Percentiles rank a stretch among this genome's conserved stretches.
These are phyloP conservation scores for Panthera leo DNA, from an alignment of 2,113 vertebrate genomes.

Conservation along the genomic window DNA sequence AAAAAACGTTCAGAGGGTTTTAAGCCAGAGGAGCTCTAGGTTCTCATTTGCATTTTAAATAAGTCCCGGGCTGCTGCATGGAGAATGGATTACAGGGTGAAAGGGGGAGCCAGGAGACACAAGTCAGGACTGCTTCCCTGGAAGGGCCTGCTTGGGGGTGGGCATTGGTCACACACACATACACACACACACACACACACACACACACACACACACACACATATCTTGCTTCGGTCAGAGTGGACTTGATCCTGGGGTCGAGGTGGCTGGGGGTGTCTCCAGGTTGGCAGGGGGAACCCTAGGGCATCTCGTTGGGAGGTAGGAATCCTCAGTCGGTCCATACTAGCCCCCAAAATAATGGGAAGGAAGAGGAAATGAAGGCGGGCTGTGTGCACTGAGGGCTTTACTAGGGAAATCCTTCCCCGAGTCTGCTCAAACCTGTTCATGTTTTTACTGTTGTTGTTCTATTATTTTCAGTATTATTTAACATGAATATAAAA, in stretches of 20 bases:
- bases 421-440: rapidly evolving
- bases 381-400: background rate
- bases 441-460: background rate
- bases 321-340: background rate
- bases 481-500: background rate
- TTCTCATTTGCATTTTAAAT: constrained; percentile 72
- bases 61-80: background rate
- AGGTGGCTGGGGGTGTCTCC: background rate
- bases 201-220: too few relatives aligned
- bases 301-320: background rate
- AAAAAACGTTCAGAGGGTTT: background rate
- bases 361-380: background rate
- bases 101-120: background rate
- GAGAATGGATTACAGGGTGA: constrained; percentile 52
- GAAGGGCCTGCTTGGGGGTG: background rate
- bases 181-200: too few relatives aligned
- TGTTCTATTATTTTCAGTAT: background rate
- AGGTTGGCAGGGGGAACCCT: too few relatives aligned
- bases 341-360: background rate
- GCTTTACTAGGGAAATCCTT: background rate
- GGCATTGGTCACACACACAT: background rate
- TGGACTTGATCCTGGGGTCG: background rate
- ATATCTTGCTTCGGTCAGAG: background rate
- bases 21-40: background rate
- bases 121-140: background rate